Evolutionary conservation across 2,888 invertebrate genomes (phyloP).

Genomic region (Pollenia angustigena): DNA sequence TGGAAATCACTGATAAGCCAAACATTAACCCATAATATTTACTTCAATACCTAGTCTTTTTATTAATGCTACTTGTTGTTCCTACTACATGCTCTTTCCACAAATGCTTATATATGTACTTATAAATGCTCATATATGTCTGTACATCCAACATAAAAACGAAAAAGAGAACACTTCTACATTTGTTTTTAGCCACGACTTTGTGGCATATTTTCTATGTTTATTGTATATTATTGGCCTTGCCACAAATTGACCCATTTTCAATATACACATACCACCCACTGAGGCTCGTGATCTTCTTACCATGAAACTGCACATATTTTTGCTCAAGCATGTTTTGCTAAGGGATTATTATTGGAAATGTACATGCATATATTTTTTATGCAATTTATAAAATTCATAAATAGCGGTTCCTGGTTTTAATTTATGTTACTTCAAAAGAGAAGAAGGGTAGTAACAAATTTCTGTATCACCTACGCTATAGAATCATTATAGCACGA

Average conservation of each 20-base stretch:
- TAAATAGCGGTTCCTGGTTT: no score
- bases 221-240: constrained; percentile 23
- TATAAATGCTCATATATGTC: background rate
- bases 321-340: background rate
- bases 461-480: no score
- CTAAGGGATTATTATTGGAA: no score
- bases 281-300: background rate
- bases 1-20: constrained; percentile 67
- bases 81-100: background rate
- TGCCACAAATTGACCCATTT: constrained; percentile 55
- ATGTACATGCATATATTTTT: no score
- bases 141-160: constrained; percentile 1
- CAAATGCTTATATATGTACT: background rate
- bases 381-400: no score
- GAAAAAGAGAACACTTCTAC: constrained; percentile 5
- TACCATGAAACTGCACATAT: background rate
- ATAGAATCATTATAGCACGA: no score
- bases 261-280: background rate
- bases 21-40: constrained; percentile 27
- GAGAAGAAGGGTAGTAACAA: no score
- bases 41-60: constrained; percentile 1
- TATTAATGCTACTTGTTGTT: constrained; percentile 28
- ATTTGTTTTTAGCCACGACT: constrained; percentile 18
- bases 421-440: no score
- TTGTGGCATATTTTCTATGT: constrained; percentile 44